These are phyloP conservation scores for Drosophila meridionalis DNA, from an alignment of 2,888 invertebrate species.

Conservation along the genomic window DNA sequence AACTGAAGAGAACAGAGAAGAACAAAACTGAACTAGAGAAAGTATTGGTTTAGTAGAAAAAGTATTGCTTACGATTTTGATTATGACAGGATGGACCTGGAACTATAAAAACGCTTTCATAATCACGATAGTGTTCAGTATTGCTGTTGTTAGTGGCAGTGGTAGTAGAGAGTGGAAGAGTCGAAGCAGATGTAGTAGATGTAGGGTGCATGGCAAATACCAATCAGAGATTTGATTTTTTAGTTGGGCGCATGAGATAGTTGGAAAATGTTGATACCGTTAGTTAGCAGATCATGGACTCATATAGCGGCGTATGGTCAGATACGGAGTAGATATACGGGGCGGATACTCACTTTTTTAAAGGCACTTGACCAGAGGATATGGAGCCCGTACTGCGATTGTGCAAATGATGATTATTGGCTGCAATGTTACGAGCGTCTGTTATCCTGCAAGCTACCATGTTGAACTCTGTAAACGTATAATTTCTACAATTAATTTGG, in stretches of 20 bases:
- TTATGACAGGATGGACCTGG: slow-evolving; percentile 88
- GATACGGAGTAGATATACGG: neutral
- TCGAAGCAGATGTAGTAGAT: slow-evolving; percentile 25
- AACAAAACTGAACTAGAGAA: slow-evolving; percentile 4
- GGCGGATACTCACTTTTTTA: slow-evolving; percentile 94
- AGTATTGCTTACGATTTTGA: slow-evolving; percentile 87
- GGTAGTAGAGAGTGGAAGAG: slow-evolving; percentile 28
- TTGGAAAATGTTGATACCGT: slow-evolving; percentile 36
- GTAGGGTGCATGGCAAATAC: slow-evolving; percentile 50
- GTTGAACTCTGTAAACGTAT: slow-evolving; percentile 97
- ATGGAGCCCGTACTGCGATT: slow-evolving; percentile 87
- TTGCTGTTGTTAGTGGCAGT: slow-evolving; percentile 81
- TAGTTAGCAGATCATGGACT: slow-evolving; percentile 13
- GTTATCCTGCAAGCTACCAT: slow-evolving; percentile 99
- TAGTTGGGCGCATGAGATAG: slow-evolving; percentile 24
- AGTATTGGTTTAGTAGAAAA: slow-evolving; percentile 31
- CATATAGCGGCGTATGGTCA: neutral
- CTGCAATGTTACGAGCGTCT: slow-evolving; percentile 94
- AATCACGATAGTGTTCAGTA: slow-evolving; percentile 89
- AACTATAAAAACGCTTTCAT: slow-evolving; percentile 91
- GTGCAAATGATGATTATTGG: slow-evolving; percentile 85
- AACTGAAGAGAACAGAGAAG: slow-evolving; percentile 15
- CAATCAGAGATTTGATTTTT: slow-evolving; percentile 43
- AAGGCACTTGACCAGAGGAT: slow-evolving; percentile 98
- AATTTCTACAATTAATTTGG: slow-evolving; percentile 87